Evolutionary conservation across 2,797 vertebrate genomes (phyloP), one percentile per base, ranked within the genome.

Genomic region (Florisuga fusca): DNA sequence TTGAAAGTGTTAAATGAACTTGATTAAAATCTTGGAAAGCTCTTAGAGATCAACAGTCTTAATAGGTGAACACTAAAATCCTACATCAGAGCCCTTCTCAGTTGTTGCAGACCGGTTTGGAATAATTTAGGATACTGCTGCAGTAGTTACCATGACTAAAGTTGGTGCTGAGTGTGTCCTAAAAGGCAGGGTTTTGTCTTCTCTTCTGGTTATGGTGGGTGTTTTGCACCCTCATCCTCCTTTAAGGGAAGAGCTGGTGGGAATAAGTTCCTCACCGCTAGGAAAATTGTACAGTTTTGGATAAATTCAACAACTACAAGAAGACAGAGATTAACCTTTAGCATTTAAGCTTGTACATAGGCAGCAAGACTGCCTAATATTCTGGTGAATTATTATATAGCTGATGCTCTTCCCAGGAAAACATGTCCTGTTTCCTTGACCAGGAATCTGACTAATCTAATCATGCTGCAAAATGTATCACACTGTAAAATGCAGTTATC

Each of bases 1-100:
- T 88, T 93, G 48, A 79, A 87, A 84, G 43, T 45, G 67, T 73
- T 91, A 58, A 79, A 41, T 84, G 26, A 91, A 69, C 59, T 84
- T 90, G 57, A 90, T 43, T 88, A 69, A 87, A 90, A n/a, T 84
- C 41, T 87, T 82, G 63, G 46, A 82, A 82, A 43, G 41, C 38
- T 82, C 67, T 84, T 77, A 31, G 20, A 87, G 31, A 41, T 90
- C 51, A 91, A 31, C 67, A 58, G 55, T 85, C 75, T 89, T 91
- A 57, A 64, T 45, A 61, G 72, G 33, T 78, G 34, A 83, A 73
- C 7, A 7, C 66, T 77, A 4, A 91, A 85, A 84, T 87, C 53
- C 63, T 59, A 7, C 26, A n/a, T 93, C 55, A 94, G 86, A 92
- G 55, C 77, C 26, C 16, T 81, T 86, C 85, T 75, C 73, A 75